These are phyloP conservation scores for Omphaloscelis lunosa DNA, from an alignment of 2,888 invertebrate genomes.

Conservation along the genomic window DNA sequence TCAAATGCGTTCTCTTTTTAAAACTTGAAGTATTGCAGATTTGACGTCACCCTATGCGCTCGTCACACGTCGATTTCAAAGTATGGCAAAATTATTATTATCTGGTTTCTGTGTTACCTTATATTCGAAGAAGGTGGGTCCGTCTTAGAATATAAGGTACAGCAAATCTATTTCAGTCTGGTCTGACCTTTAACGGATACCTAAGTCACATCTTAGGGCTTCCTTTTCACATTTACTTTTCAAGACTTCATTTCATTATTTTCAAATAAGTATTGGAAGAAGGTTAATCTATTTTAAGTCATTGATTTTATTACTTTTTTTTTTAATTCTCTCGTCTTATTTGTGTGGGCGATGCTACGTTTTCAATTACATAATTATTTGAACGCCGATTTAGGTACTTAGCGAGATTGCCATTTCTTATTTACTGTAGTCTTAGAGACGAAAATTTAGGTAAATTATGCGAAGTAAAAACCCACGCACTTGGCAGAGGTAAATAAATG, in stretches of 20 bases:
- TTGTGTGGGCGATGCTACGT: neutral
- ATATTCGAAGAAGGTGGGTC: no score
- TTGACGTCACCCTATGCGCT: neutral
- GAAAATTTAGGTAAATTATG: constrained; percentile 4
- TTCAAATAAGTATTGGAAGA: neutral
- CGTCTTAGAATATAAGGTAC: neutral
- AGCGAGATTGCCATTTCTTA: constrained; percentile 22
- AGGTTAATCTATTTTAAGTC: neutral
- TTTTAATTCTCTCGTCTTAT: neutral
- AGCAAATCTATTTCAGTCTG: neutral
- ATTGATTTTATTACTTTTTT: neutral
- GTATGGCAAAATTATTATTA: neutral
- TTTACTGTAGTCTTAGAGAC: constrained; percentile 12
- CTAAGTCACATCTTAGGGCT: neutral
- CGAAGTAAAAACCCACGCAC: constrained; percentile 3
- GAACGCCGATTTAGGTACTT: constrained; percentile 18
- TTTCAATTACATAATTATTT: constrained; percentile 35
- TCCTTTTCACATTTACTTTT: neutral
- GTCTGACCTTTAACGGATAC: neutral
- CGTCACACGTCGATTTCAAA: neutral
- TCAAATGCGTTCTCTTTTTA: neutral
- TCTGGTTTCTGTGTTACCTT: no score
- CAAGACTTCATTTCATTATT: neutral
- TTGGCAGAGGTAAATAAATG: constrained; percentile 1
- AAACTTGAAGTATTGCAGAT: neutral